phyloP scores from a whole-genome alignment of 2,888 invertebrate species.

The Ormyrus pomaceus region DNA sequence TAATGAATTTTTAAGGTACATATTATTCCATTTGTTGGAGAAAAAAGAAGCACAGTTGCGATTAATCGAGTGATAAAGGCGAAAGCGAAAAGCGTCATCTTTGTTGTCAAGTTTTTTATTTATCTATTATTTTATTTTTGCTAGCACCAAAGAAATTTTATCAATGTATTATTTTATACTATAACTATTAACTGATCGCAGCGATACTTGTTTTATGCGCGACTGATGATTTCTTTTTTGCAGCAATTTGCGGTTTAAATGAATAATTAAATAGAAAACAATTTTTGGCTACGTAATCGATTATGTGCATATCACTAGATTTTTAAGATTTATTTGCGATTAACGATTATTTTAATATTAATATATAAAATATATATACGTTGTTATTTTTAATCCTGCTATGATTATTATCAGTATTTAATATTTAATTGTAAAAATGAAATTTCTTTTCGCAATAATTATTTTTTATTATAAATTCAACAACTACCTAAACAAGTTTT shows the following conservation, averaged over 20 bases:
- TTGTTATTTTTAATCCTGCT: conserved; percentile 57
- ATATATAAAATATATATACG: conserved; percentile 54
- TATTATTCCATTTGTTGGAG: conserved; percentile 51
- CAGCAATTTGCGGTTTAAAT: conserved; percentile 22
- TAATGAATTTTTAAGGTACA: conserved; percentile 50
- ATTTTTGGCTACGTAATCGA: conserved; percentile 40
- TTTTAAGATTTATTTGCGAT: conserved; percentile 56
- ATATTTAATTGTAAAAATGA: conserved; percentile 55
- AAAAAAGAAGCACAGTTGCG: conserved; percentile 45
- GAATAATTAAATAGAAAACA: conserved; percentile 35
- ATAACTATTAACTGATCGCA: conserved; percentile 54
- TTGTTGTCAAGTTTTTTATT: conserved; percentile 51
- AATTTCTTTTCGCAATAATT: conserved; percentile 48
- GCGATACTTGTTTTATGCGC: conserved; percentile 40
- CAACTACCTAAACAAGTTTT: conserved; percentile 23
- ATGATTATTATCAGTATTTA: conserved; percentile 58
- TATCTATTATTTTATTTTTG: conserved; percentile 57
- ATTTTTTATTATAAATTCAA: conserved; percentile 40
- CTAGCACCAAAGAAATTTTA: conserved; percentile 62
- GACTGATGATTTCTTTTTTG: conserved; percentile 49
- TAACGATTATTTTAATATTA: conserved; percentile 55
- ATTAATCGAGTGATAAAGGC: conserved; percentile 45
- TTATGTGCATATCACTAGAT: conserved; percentile 60
- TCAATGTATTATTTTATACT: conserved; percentile 56
- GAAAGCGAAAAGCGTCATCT: conserved; percentile 43